Evolutionary conservation across 2,888 invertebrate species (phyloP).

Genomic region (Sesamia inferens): DNA sequence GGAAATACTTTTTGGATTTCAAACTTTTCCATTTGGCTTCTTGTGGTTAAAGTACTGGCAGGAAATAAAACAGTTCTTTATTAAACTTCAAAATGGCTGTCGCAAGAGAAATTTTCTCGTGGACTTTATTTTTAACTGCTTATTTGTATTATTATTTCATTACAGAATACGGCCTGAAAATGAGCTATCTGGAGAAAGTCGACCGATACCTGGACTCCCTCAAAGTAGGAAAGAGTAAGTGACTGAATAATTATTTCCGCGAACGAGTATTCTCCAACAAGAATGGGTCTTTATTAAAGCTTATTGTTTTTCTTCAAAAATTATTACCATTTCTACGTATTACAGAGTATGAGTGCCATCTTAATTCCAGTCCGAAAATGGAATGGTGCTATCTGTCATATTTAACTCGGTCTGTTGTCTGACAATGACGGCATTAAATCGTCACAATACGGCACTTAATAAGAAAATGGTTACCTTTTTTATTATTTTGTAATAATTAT

Average conservation of each 20-base stretch:
- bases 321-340: background rate
- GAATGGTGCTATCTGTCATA: background rate
- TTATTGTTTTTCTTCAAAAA: too few species aligned
- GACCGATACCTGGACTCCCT: slow-evolving; percentile 85
- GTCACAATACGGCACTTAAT: background rate
- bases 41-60: slow-evolving; percentile 30
- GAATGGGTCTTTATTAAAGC: too few species aligned
- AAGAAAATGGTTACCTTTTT: background rate
- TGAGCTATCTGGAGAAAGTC: slow-evolving; percentile 86
- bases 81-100: slow-evolving; percentile 43
- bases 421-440: too few species aligned
- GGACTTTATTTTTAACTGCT: slow-evolving; percentile 35
- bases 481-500: background rate
- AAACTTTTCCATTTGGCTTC: slow-evolving; percentile 15
- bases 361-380: background rate
- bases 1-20: slow-evolving; percentile 3
- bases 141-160: slow-evolving; percentile 56
- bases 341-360: background rate
- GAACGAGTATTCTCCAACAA: background rate
- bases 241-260: slow-evolving; percentile 18
- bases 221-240: slow-evolving; percentile 88
- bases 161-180: slow-evolving; percentile 72
- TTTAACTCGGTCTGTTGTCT: background rate
- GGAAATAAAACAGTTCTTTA: slow-evolving; percentile 28
- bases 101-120: slow-evolving; percentile 33